A percentile compares a stretch with the other conserved stretches of the same genome.
Conservation (phyloP, 2,888 invertebrate genomes). For the Callyntrura sp. region DNA sequence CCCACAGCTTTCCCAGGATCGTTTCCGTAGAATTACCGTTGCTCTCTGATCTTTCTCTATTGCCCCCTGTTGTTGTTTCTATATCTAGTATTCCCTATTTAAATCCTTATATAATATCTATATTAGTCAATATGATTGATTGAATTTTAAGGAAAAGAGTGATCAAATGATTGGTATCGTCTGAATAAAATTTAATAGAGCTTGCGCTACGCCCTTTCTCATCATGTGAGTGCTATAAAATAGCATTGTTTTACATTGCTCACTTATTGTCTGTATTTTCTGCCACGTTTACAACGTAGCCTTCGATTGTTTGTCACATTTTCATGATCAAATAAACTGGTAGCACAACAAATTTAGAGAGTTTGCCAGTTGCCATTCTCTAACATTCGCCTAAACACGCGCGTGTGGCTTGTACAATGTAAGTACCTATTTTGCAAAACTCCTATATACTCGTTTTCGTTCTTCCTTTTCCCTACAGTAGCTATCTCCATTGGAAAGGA, state of each 20-base stretch:
- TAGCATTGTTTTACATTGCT: too few relatives aligned
- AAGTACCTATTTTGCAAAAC: constrained; percentile 13
- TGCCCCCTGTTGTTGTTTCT: neutral
- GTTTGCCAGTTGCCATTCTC: neutral
- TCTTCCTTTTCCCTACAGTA: neutral
- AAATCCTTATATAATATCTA: constrained; percentile 22
- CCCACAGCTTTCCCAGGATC: constrained; percentile 8
- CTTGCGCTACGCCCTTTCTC: too few relatives aligned
- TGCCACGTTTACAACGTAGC: too few relatives aligned
- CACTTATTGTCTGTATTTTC: too few relatives aligned
- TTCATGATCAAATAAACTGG: too few relatives aligned
- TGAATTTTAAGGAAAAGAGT: constrained; percentile 14
- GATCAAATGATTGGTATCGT: too few relatives aligned
- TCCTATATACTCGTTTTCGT: neutral
- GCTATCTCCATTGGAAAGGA: neutral
- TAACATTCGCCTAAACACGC: neutral
- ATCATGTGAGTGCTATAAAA: too few relatives aligned
- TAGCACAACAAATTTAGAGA: neutral
- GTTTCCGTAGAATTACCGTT: neutral
- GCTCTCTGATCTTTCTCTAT: neutral
- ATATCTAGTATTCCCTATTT: neutral
- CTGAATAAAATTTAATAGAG: too few relatives aligned
- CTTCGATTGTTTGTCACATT: too few relatives aligned
- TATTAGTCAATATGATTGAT: neutral
- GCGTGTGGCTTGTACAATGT: neutral